Evolutionary conservation across 2,113 vertebrate species (phyloP).

Genomic region (Typhlomys cinereus): DNA sequence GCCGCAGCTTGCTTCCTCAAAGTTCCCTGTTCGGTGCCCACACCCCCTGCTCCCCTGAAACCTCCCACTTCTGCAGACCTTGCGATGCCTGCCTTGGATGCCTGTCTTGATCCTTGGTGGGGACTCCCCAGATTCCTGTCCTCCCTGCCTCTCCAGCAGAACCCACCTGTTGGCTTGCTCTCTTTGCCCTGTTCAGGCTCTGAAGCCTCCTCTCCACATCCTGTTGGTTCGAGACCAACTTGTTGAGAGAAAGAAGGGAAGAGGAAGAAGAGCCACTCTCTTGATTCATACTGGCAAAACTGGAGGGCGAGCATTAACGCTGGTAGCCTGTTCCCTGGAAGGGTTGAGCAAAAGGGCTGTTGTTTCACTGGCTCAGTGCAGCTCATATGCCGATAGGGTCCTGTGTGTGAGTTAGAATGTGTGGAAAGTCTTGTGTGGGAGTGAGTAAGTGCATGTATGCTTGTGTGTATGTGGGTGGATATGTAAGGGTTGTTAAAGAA

Average conservation of each 20-base stretch:
- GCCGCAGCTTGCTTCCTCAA: background rate
- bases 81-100: rapidly evolving
- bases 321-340: background rate
- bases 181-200: background rate
- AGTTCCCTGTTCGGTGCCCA: rapidly evolving
- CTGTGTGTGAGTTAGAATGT: background rate
- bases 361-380: rapidly evolving
- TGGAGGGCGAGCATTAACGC: rapidly evolving
- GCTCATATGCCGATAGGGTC: background rate
- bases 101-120: background rate
- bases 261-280: background rate
- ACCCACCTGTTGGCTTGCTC: background rate
- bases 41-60: background rate
- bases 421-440: background rate
- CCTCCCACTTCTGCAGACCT: background rate
- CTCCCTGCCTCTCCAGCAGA: background rate
- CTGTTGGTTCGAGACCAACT: background rate
- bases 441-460: background rate
- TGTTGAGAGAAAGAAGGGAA: background rate
- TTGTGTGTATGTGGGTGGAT: background rate
- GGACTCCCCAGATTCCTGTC: background rate
- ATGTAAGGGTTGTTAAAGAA: background rate
- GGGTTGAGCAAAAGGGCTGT: background rate
- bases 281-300: background rate
- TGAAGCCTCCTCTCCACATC: background rate